Percentiles rank a stretch among this genome's conserved stretches.
Evolutionary conservation across 2,113 vertebrate species (phyloP).

Genomic region (Chionodraco myersi): DNA sequence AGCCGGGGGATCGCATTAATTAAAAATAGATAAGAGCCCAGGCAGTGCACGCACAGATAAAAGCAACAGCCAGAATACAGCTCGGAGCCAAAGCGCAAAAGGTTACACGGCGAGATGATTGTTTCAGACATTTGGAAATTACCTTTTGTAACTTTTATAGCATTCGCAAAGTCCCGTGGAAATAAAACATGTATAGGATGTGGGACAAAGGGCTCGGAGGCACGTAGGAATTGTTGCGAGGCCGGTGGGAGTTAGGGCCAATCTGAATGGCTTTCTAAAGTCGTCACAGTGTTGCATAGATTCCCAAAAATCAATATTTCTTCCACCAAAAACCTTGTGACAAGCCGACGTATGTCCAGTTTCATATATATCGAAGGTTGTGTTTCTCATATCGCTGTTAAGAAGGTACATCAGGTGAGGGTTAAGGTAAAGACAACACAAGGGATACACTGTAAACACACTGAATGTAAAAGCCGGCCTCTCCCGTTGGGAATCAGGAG

Average conservation of each 20-base stretch:
- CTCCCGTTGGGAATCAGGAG: too few relatives aligned
- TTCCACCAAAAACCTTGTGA: not conserved
- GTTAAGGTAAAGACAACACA: not conserved
- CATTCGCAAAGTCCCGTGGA: conserved; percentile 1
- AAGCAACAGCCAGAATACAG: not conserved
- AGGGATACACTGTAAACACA: not conserved
- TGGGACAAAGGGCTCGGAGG: conserved; percentile 17
- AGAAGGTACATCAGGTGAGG: not conserved
- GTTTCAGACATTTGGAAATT: conserved; percentile 52
- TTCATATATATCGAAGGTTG: not conserved
- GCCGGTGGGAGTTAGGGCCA: conserved; percentile 29
- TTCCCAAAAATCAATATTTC: conserved; percentile 3
- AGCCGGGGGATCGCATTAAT: conserved; percentile 33
- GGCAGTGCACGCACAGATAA: not conserved
- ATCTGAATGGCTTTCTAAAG: conserved; percentile 36
- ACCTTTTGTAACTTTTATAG: conserved; percentile 43
- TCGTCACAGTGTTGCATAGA: conserved; percentile 17
- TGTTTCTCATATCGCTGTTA: not conserved
- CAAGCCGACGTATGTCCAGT: not conserved
- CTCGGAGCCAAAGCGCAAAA: conserved; percentile 23
- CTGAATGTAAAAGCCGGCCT: not conserved
- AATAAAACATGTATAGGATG: conserved; percentile 40
- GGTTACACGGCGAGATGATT: conserved; percentile 41
- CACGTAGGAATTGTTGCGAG: conserved; percentile 9
- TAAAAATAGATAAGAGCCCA: conserved; percentile 51